Conservation (phyloP, 2,888 invertebrate species). For the Halictus ligatus region DNA sequence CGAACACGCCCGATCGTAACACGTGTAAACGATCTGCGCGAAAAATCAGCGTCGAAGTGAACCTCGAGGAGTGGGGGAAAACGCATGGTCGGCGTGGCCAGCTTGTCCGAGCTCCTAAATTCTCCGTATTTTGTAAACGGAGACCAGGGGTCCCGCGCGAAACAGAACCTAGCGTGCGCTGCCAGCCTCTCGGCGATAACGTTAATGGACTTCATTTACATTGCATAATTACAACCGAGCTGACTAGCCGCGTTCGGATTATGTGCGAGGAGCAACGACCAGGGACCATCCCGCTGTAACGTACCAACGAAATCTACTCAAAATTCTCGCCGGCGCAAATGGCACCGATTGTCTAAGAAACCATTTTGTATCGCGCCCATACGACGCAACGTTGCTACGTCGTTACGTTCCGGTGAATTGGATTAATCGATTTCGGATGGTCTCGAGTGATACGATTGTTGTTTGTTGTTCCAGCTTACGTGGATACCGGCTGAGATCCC, state of each 20-base stretch:
- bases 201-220: constrained; percentile 73
- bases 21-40: constrained; percentile 32
- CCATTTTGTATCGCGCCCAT: neutral
- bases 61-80: neutral
- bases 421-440: neutral
- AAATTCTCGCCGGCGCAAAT: constrained; percentile 24
- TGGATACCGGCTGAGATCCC: neutral
- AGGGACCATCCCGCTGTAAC: constrained; percentile 23
- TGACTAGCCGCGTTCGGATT: constrained; percentile 45
- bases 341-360: neutral
- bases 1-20: constrained; percentile 17
- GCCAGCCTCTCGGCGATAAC: constrained; percentile 62
- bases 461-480: neutral
- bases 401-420: neutral
- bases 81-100: constrained; percentile 47
- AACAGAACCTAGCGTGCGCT: constrained; percentile 35
- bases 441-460: constrained; percentile 14
- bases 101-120: constrained; percentile 61
- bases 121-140: constrained; percentile 73
- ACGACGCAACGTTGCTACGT: neutral
- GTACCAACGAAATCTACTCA: constrained; percentile 31
- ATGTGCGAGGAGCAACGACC: constrained; percentile 44
- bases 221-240: constrained; percentile 67
- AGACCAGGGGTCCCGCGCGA: constrained; percentile 9
- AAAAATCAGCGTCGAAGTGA: constrained; percentile 23